Conservation (phyloP, 1,140 invertebrate species). For the Asbolus verrucosus region DNA sequence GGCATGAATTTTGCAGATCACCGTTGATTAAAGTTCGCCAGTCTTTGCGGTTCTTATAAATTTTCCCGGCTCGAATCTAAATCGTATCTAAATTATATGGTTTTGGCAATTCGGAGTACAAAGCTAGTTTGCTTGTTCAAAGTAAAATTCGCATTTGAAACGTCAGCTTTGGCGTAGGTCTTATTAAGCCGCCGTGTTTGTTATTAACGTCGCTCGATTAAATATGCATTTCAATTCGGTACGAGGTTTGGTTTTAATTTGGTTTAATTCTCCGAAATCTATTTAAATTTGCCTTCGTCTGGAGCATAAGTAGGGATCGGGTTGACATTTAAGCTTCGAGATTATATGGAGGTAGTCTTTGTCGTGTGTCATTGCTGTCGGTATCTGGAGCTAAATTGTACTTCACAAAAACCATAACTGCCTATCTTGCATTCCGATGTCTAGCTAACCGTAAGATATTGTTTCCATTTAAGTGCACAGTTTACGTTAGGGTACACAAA, state of each 20-base stretch:
- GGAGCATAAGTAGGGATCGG: no score
- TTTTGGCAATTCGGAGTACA: neutral
- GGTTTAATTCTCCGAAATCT: neutral
- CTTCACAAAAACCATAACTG: conserved; percentile 14
- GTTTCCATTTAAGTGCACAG: conserved; percentile 16
- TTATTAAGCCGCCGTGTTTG: conserved; percentile 11
- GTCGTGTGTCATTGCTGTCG: neutral
- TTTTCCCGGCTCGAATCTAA: conserved; percentile 9
- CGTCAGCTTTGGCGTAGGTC: neutral
- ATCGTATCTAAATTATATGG: conserved; percentile 19
- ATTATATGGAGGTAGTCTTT: neutral
- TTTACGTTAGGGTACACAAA: conserved; percentile 22
- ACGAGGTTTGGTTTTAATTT: neutral
- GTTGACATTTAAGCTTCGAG: no score
- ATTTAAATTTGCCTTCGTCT: no score
- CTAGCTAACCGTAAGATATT: conserved; percentile 22
- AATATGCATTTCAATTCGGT: conserved; percentile 1
- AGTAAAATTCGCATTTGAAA: conserved; percentile 16
- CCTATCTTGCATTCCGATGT: conserved; percentile 7
- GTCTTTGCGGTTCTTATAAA: neutral
- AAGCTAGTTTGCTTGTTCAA: conserved; percentile 23
- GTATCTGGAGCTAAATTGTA: neutral
- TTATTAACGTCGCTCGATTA: conserved; percentile 25
- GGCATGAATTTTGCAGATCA: conserved; percentile 12
- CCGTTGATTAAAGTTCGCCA: conserved; percentile 25